Conservation (phyloP, 37 sponge, comb jelly and placozoan species). For the Agelas oroides region DNA sequence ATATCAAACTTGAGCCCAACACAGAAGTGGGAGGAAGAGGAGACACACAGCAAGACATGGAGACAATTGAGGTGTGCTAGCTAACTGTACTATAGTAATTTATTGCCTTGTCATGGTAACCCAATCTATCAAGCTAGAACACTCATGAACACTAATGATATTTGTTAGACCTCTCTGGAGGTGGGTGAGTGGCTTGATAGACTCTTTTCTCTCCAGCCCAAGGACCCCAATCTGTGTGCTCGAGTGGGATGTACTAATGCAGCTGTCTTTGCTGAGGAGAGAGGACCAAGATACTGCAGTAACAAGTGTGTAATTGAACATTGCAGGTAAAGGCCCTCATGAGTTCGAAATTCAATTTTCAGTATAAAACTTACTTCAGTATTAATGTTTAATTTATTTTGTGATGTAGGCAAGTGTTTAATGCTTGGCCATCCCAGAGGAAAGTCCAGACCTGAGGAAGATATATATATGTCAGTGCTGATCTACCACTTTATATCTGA, state of each 20-base stretch:
- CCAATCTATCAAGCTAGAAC: no score
- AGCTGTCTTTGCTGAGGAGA: conserved; percentile 53
- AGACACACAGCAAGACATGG: neutral
- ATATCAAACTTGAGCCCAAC: neutral
- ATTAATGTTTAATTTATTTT: no score
- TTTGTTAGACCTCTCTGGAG: no score
- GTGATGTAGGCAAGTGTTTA: conserved; percentile 28
- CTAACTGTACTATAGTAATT: no score
- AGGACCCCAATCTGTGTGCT: conserved; percentile 44
- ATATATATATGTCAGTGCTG: no score
- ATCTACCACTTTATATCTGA: no score
- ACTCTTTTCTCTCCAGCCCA: conserved; percentile 9
- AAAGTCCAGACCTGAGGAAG: conserved; percentile 15
- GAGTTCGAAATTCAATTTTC: no score
- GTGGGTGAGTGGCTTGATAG: no score
- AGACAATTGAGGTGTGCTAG: neutral
- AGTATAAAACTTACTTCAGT: no score
- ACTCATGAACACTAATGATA: no score
- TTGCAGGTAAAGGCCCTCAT: conserved; percentile 57
- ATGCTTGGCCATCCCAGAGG: conserved; percentile 32
- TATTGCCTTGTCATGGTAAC: no score
- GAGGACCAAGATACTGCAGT: conserved; percentile 79
- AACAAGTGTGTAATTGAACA: conserved; percentile 81
- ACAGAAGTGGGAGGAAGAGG: neutral
- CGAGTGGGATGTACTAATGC: conserved; percentile 64